Base-by-base conservation (phyloP, 2,113 vertebrate genomes). In the Microcebus tavaratra region DNA sequence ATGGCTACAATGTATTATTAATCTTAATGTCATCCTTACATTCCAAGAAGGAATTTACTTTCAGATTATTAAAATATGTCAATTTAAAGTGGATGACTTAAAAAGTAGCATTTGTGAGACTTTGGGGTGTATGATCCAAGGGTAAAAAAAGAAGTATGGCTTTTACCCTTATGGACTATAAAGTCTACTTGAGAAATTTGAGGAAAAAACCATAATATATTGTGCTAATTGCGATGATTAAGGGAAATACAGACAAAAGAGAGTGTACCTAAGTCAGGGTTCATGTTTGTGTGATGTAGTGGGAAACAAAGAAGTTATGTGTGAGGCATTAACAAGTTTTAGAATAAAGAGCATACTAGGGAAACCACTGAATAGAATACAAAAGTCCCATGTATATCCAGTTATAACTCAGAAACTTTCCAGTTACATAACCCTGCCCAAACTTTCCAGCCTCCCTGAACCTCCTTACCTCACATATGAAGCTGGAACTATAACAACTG, bases 41-140 rank as follows among this genome's bases (percentile, higher is more conserved):
- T 57, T 72, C 39, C 27, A 27, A 65, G 72, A 65, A 65, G 12
- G 6, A 63, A 79, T 21, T 57, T 83, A 8, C 53, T 82, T 68
- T 83, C 53, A 72, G 36, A 73, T 79, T n/a, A 91, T 88, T 91
- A 88, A 95, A 83, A 67, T 75, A 45, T 36, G 6, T 79, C 53
- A 17, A 11, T 87, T 63, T 88, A 68, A 82, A 68, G 27, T 67
- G 25, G 23, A 5, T 88, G 48, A 48, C 15, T 79, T 65, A 91
- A 88, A 90, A 84, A 9, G 5, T 1, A 45, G 1, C 7, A n/a
- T 34, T 10, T 50, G 12, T 65, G 5, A 4, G 57, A 45, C 23
- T 84, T 72, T n/a, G 39, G 39, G 42, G 11, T 1, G 57, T 53
- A 79, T 42, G 23, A 55, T 36, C 5, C 17, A 36, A 50, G 17